Base-by-base conservation (phyloP, 2,113 vertebrate genomes). In the Microcebus tavaratra region DNA sequence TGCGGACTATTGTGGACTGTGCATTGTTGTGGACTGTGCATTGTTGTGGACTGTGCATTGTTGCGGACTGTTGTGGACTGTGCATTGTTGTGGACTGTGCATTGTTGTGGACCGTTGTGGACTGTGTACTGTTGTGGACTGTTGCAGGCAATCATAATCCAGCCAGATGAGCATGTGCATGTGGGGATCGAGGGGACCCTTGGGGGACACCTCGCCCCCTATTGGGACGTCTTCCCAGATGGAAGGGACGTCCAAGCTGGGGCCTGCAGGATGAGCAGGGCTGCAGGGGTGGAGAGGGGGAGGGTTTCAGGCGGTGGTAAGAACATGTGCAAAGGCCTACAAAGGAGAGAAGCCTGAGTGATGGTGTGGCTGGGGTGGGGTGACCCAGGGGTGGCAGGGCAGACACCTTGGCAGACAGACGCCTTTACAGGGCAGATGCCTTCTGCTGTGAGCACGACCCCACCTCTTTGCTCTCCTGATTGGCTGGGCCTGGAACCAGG, bases 161-260 rank as follows among this genome's bases (percentile, higher is more conserved):
- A 11, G 27, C n/a, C 17, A 50, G 45, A 59, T 15, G n/a, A 20
- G 6, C 0, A 1, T 8, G 1, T 42, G 23, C 3, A 0, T 23
- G 5, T 11, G 8, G 79, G 45, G 27, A 11, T 34, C 31, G 13
- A 7, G 53, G 18, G n/a, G 67, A 25, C 4, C 29, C 50, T 42
- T 20, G 4, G 14, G 21, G 23, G 25, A 3, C 70, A 18, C 27
- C 1, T 27, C 21, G 13, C 6, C 55, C 1, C 3, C 2, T 45
- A 27, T 31, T 27, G 65, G 73, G 21, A 85, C 65, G 21, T 34
- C 3, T 34, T 61, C 80, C 75, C 21, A 10, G 39, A 45, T 36
- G 42, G 12, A 4, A 55, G 48, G 18, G n/a, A 8, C 7, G 1
- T 23, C n/a, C n/a, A 6, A 83, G 68, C 70, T 45, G 59, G n/a